Evolutionary conservation across 2,888 invertebrate species (phyloP), one percentile per base, ranked within the genome.

Genomic region (Diarsia rubi): DNA sequence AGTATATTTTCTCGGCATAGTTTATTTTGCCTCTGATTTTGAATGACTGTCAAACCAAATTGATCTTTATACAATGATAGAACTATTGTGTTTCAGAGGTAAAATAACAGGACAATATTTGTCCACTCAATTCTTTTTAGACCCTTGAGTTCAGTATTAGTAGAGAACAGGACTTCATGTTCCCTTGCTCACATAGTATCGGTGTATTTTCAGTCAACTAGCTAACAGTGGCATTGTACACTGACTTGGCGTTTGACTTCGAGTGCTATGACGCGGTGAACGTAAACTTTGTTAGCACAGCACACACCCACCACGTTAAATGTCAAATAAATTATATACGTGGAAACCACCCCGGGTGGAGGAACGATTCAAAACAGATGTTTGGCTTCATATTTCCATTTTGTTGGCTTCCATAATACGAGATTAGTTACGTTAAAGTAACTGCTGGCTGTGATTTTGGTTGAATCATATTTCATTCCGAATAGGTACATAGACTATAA

Each of bases 341-440:
- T 44, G 3, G 68, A 67, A 67, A 79, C 62, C 49, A 19, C 54
- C 49, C 24, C 14, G 54, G 42, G 24, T 52, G 65, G 66, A 67
- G 63, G 31, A 83, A 67, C 68, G 27, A 64, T 79, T 70, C 75
- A 52, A 62, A 81, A 71, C 80, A 71, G 49, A 83, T 65, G 84
- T 83, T 68, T 57, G 80, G 84, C 80, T 83, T 81, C 74, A 83
- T 83, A 71, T 70, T 70, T 11, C 57, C 57, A 42, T 49, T 74
- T 77, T 54, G 24, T 73, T 70, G 72, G 69, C 60, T 69, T 71
- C 85, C 24, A 65, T 75, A 79, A 63, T 75, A 73, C 9, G 52
- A 64, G 66, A 70, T 79, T 73, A 73, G 45, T 52, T 66, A 66
- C 65, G 54, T 49, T 60, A 54, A 72, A 57, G 31, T 49, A 71